Conservation (phyloP, 2,888 invertebrate genomes). For the Dicyrtomina minuta region DNA sequence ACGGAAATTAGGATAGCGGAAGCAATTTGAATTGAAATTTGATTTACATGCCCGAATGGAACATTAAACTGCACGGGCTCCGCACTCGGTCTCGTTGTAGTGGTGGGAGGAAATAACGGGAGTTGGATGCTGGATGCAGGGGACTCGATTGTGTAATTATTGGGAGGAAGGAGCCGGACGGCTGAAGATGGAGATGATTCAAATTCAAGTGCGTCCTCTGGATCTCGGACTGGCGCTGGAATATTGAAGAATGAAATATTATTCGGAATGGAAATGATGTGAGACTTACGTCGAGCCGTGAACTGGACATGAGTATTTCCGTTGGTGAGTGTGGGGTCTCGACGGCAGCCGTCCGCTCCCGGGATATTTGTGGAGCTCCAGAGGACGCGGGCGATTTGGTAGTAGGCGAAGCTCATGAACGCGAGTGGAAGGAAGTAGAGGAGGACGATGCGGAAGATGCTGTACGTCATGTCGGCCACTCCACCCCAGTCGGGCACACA, state of each 20-base stretch:
- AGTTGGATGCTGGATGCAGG: too few relatives aligned
- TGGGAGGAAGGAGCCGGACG: too few relatives aligned
- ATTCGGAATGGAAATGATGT: background rate
- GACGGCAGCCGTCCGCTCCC: conserved; percentile 57
- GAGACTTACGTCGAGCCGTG: conserved; percentile 47
- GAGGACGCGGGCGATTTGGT: conserved; percentile 77
- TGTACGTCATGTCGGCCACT: conserved; percentile 69
- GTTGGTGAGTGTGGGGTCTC: conserved; percentile 28
- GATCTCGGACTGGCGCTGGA: background rate
- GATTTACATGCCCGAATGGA: background rate
- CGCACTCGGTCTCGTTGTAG: too few relatives aligned
- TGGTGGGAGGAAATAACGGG: too few relatives aligned
- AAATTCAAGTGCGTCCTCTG: too few relatives aligned
- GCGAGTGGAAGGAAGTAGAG: conserved; percentile 77
- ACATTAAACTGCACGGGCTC: too few relatives aligned
- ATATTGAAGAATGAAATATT: background rate
- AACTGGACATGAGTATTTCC: conserved; percentile 43
- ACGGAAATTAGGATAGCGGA: too few relatives aligned
- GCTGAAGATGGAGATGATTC: too few relatives aligned
- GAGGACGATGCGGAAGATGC: conserved; percentile 60
- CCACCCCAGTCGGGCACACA: conserved; percentile 68
- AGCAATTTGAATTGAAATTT: too few relatives aligned
- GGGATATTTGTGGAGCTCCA: conserved; percentile 79
- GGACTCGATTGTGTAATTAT: too few relatives aligned
- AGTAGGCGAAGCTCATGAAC: conserved; percentile 82